These are phyloP conservation scores for Odocoileus hemionus DNA, from an alignment of 2,113 vertebrate genomes.

Conservation along the genomic window DNA sequence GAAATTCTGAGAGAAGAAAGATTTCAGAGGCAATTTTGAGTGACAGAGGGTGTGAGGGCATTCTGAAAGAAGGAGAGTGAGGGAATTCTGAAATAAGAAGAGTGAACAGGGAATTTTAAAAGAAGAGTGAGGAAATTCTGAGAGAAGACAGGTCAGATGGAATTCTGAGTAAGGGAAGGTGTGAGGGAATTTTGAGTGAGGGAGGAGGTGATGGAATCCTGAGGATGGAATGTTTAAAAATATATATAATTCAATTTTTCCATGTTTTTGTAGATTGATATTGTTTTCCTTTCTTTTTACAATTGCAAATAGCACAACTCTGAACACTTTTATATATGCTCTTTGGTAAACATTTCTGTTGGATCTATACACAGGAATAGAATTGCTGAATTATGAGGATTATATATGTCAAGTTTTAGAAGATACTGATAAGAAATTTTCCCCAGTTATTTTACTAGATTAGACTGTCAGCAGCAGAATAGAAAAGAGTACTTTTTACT, in stretches of 20 bases:
- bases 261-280: not conserved
- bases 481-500: not conserved
- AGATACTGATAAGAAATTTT: not conserved
- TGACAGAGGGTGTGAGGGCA: not conserved
- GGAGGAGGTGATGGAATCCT: not conserved
- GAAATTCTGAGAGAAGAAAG: not conserved
- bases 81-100: not conserved
- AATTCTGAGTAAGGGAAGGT: not conserved
- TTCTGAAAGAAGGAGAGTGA: not conserved
- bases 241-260: not conserved
- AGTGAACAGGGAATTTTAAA: not conserved
- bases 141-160: not conserved
- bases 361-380: not conserved
- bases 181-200: not conserved
- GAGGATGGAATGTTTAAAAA: not conserved
- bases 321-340: not conserved
- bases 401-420: not conserved
- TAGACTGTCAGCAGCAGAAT: not conserved
- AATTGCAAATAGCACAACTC: not conserved
- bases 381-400: not conserved
- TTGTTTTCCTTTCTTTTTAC: not conserved
- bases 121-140: not conserved
- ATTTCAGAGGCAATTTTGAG: not conserved
- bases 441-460: not conserved
- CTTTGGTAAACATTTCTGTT: not conserved